Base-by-base conservation (phyloP, 2,113 vertebrate genomes). In the Sinosuthora webbiana region DNA sequence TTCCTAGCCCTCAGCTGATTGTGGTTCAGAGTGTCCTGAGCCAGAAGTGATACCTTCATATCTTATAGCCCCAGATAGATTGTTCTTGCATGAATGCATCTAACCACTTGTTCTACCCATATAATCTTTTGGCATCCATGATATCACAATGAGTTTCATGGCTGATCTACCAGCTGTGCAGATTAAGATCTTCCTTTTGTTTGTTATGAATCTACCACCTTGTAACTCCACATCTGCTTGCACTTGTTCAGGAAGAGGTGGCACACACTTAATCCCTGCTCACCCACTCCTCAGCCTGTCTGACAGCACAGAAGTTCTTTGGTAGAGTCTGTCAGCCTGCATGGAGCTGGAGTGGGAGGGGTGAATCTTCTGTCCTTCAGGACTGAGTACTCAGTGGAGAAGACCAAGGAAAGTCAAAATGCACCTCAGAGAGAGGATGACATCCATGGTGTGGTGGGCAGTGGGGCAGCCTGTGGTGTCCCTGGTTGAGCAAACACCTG, bases 211-310 rank as follows among this genome's bases (percentile, higher is more conserved):
- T 84, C 35, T 93, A 87, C 37, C 57, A 82, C 57, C 53, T 71
- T 62, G 93, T 75, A 89, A 78, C 65, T 84, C 53, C 47, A 52
- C 7, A 3, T 68, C 33, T 0, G 0, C 68, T 90, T 9, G 7
- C 91, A 77, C 74, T 91, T 94, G 47, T 31, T 87, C 92, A 93
- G 90, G 87, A 94, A 91, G 94, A 94, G n/a, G 37, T 23, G 6
- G 73, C 1, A 7, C 62, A n/a, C 53, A 31, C 35, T 68, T 90
- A 95, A 96, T 94, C 90, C 87, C 39, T 62, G 27, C 57, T 76
- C 67, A 65, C 78, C 70, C 79, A 82, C 81, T 87, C 83, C 55
- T 52, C 44, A 65, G 57, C 31, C 20, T 64, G 33, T 68, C 65
- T 82, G 81, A 52, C 65, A 70, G 59, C 59, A 62, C 6, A 11